A percentile compares a stretch with the other conserved stretches of the same genome.
phyloP scores from a whole-genome alignment of 1,140 invertebrate genomes.

The Drosophila bipectinata region DNA sequence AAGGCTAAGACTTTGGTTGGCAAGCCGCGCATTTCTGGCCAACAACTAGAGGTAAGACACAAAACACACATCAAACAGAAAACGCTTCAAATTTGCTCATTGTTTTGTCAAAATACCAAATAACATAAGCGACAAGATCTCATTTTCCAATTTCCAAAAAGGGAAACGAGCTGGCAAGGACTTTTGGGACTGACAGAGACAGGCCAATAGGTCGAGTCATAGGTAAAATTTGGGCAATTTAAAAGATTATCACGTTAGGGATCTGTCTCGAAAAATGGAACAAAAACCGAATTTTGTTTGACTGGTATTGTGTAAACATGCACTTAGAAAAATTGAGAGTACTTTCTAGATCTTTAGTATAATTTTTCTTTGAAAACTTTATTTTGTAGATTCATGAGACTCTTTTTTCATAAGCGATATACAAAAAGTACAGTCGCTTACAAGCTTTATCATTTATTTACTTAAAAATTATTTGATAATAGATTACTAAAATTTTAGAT shows the following conservation, averaged over 20 bases:
- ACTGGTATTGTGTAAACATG: conserved; percentile 57
- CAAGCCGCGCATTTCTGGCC: conserved; percentile 53
- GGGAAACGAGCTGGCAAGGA: conserved; percentile 37
- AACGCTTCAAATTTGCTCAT: conserved; percentile 53
- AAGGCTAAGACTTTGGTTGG: conserved; percentile 24
- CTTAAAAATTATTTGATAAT: not conserved
- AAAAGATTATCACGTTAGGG: conserved; percentile 80
- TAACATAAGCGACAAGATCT: conserved; percentile 79
- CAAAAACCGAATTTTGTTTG: conserved; percentile 56
- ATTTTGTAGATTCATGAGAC: not conserved
- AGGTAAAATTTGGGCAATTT: conserved; percentile 69
- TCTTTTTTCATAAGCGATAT: not conserved
- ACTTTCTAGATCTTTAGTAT: fast-evolving
- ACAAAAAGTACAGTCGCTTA: not conserved
- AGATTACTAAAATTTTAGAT: not conserved
- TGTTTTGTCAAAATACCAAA: conserved; percentile 65
- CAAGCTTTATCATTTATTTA: not conserved
- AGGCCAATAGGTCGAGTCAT: conserved; percentile 46
- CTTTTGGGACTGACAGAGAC: conserved; percentile 4
- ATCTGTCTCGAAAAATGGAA: conserved; percentile 58
- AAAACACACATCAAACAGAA: conserved; percentile 44
- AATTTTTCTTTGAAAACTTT: not conserved
- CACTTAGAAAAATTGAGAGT: conserved; percentile 5
- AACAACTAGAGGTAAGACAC: conserved; percentile 51
- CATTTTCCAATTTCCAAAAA: conserved; percentile 70